Evolutionary conservation across 2,888 invertebrate species (phyloP).

Genomic region (Empis livida): DNA sequence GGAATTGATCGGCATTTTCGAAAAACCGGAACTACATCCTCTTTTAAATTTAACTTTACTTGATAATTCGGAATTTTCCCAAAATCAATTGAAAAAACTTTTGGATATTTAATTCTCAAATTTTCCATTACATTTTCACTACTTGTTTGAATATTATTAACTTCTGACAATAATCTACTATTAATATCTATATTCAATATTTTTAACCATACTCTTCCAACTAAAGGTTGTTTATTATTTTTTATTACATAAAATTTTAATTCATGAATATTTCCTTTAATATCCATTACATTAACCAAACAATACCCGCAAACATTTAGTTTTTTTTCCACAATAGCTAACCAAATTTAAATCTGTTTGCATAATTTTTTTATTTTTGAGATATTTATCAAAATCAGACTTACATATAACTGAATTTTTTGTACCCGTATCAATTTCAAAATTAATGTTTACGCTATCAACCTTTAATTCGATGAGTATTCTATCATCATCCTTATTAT

Average conservation of each 20-base stretch:
- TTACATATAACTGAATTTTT: not conserved
- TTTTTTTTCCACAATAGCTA: slow-evolving; percentile 9
- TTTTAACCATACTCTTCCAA: slow-evolving; percentile 17
- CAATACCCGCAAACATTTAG: slow-evolving; percentile 10
- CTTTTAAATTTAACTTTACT: no score
- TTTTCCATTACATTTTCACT: slow-evolving; percentile 1
- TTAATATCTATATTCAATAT: slow-evolving; percentile 11
- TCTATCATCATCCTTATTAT: not conserved
- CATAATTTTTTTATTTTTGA: not conserved
- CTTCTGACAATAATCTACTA: no score
- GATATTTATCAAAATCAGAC: not conserved
- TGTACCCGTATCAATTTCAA: no score
- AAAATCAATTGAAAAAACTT: no score
- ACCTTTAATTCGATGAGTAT: not conserved
- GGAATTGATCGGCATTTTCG: no score
- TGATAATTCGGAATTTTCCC: no score
- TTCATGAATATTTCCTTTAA: not conserved
- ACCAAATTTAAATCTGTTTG: slow-evolving; percentile 8
- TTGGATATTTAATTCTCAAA: not conserved
- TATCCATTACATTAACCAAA: slow-evolving; percentile 3
- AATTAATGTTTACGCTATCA: not conserved
- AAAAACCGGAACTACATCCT: no score
- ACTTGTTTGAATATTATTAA: not conserved
- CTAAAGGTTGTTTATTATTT: slow-evolving; percentile 13
- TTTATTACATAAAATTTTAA: slow-evolving; percentile 13